Evolutionary conservation across 1,140 invertebrate genomes (phyloP).

Genomic region (Heliconius eleuchia): DNA sequence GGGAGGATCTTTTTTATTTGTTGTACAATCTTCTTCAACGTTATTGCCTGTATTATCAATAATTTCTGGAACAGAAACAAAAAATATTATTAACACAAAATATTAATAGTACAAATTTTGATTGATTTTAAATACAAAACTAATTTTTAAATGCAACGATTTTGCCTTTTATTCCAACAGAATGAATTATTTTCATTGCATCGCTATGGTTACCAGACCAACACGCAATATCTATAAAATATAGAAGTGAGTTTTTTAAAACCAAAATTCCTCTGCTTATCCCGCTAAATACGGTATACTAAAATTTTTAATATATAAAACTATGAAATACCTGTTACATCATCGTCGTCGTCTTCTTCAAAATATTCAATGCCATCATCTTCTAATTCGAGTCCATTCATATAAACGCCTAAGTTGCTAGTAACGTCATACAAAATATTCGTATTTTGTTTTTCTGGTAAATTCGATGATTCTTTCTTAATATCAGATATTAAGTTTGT

Average conservation of each 20-base stretch:
- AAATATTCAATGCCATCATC: constrained; percentile 57
- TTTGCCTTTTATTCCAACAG: too few relatives aligned
- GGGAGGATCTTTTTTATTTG: constrained; percentile 18
- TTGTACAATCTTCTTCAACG: constrained; percentile 12
- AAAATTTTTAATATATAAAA: background rate
- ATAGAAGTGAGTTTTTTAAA: too few relatives aligned
- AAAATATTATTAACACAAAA: background rate
- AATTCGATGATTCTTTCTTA: background rate
- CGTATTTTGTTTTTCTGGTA: constrained; percentile 12
- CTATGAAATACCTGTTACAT: constrained; percentile 27
- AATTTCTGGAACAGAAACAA: constrained; percentile 21
- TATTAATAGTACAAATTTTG: background rate
- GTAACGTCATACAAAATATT: constrained; percentile 23
- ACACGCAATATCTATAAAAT: too few relatives aligned
- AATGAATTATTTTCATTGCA: too few relatives aligned
- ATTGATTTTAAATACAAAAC: too few relatives aligned
- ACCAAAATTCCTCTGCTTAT: too few relatives aligned
- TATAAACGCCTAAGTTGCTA: constrained; percentile 18
- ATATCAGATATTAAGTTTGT: background rate
- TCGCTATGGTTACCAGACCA: too few relatives aligned
- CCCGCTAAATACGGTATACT: too few relatives aligned
- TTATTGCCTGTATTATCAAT: constrained; percentile 5
- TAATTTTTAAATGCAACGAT: too few relatives aligned
- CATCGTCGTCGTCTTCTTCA: constrained; percentile 42
- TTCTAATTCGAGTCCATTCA: constrained; percentile 56